phyloP scores from a whole-genome alignment of 2,113 vertebrate species.

The Corynorhinus townsendii region DNA sequence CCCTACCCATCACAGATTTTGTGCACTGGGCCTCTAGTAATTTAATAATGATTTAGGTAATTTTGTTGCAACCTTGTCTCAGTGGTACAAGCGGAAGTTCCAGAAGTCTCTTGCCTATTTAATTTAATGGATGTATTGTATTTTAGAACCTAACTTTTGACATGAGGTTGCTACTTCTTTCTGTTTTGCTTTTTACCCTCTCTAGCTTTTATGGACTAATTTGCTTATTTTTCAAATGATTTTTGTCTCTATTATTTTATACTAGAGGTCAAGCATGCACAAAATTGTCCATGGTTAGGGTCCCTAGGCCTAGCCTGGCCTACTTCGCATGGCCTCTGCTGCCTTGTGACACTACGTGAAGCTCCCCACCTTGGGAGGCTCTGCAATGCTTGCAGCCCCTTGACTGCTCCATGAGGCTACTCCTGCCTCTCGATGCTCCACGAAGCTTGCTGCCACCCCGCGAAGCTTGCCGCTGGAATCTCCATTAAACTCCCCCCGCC shows the following conservation, averaged over 20 bases:
- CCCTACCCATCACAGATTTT: too few species aligned
- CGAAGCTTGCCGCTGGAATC: too few species aligned
- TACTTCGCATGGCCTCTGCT: too few species aligned
- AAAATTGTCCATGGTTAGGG: too few species aligned
- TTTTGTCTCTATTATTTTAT: not conserved
- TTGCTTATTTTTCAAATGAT: not conserved
- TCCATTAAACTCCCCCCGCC: too few species aligned
- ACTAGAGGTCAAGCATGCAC: not conserved
- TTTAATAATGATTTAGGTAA: not conserved
- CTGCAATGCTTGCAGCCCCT: rapidly evolving
- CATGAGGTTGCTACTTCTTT: not conserved
- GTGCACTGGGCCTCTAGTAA: not conserved
- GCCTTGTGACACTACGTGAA: too few species aligned
- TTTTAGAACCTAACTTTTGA: not conserved
- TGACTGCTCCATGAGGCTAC: too few species aligned
- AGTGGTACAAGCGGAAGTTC: not conserved
- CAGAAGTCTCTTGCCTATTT: not conserved
- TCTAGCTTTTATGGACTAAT: not conserved
- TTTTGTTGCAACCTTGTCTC: not conserved
- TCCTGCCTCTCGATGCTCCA: too few species aligned
- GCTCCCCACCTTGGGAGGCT: too few species aligned
- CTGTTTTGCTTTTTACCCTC: not conserved
- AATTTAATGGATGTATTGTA: not conserved
- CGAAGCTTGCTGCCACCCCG: too few species aligned
- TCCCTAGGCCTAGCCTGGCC: too few species aligned